Evolutionary conservation across 2,888 invertebrate genomes (phyloP).

Genomic region (Mimumesa dahlbomi): DNA sequence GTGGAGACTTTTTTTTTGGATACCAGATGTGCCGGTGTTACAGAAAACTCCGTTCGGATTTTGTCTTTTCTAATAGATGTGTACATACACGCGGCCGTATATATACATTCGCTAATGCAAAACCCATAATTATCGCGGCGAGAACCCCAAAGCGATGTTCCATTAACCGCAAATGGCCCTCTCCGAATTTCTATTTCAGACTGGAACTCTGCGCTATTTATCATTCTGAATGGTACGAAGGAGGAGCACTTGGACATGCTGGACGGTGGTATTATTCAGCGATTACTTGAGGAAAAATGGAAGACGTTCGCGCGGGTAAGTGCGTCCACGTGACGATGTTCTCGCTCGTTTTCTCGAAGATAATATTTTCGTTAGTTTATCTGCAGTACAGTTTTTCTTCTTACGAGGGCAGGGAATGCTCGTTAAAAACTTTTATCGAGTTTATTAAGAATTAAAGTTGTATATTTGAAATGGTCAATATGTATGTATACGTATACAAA

Average conservation of each 20-base stretch:
- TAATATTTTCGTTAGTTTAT: slow-evolving; percentile 1
- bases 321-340: slow-evolving; percentile 63
- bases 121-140: slow-evolving; percentile 63
- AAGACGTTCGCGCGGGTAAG: slow-evolving; percentile 97
- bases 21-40: slow-evolving; percentile 44
- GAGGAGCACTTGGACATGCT: slow-evolving; percentile 99
- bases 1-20: slow-evolving; percentile 53
- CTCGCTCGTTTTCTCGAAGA: slow-evolving; percentile 20
- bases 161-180: slow-evolving; percentile 61
- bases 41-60: slow-evolving; percentile 38
- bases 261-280: slow-evolving; percentile 98
- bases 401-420: too few relatives aligned
- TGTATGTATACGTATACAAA: too few relatives aligned
- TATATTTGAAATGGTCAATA: too few relatives aligned
- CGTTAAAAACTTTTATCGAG: too few relatives aligned
- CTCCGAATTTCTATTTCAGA: slow-evolving; percentile 83
- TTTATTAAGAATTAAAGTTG: too few relatives aligned
- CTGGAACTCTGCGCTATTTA: slow-evolving; percentile 99
- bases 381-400: too few relatives aligned
- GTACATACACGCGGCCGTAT: slow-evolving; percentile 10
- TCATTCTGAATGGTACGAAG: slow-evolving; percentile 97
- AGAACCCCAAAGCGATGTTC: slow-evolving; percentile 60
- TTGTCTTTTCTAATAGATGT: slow-evolving; percentile 16
- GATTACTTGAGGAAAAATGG: slow-evolving; percentile 99
- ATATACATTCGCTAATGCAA: slow-evolving; percentile 52